phyloP scores from a whole-genome alignment of 2,113 vertebrate species.

The Daphoenositta chrysoptera region DNA sequence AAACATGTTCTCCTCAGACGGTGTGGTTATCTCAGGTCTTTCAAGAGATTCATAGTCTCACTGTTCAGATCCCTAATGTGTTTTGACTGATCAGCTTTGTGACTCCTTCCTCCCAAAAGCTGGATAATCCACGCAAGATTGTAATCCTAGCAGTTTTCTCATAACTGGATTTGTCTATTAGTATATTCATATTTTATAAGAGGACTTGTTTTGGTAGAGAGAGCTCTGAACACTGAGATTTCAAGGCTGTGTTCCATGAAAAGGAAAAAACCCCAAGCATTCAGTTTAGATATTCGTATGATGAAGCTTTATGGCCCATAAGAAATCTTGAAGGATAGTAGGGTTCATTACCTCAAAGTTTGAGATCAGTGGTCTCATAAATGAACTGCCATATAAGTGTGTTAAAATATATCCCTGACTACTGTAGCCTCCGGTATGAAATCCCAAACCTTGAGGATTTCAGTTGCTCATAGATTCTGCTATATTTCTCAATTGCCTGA shows the following conservation, averaged over 20 bases:
- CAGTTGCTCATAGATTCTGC: background rate
- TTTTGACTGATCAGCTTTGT: background rate
- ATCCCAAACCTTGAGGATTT: background rate
- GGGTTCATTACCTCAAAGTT: background rate
- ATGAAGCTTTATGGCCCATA: background rate
- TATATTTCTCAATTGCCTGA: background rate
- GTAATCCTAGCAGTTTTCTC: background rate
- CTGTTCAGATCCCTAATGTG: background rate
- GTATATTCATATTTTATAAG: background rate
- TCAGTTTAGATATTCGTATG: background rate
- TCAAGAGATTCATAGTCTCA: background rate
- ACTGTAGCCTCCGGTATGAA: background rate
- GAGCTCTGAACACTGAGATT: background rate
- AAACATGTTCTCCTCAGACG: background rate
- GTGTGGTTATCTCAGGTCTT: background rate
- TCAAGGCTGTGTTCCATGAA: background rate
- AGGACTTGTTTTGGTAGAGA: background rate
- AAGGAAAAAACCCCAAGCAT: background rate
- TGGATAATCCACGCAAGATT: background rate
- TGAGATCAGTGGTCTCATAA: background rate
- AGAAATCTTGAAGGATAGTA: background rate
- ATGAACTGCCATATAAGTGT: background rate
- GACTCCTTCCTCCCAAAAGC: background rate
- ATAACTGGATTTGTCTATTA: background rate
- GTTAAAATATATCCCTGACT: background rate